phyloP scores from a whole-genome alignment of 2,888 invertebrate species.

The Crioceris asparagi region DNA sequence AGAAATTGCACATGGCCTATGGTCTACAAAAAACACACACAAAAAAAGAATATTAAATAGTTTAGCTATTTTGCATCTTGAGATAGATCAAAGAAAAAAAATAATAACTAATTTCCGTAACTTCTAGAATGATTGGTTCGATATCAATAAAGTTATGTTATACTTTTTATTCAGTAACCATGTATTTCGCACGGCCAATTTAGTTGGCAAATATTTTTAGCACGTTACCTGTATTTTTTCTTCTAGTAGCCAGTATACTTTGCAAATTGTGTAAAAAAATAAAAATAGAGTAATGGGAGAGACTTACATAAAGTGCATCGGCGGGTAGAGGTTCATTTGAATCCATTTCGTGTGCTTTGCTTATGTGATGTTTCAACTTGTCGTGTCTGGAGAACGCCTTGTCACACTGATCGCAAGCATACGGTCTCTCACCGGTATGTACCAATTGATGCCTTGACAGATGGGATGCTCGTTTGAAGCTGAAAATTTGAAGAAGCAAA shows the following conservation, averaged over 20 bases:
- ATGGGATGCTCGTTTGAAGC: conserved; percentile 60
- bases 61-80: no score
- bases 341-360: conserved; percentile 43
- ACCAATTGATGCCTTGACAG: conserved; percentile 57
- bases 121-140: background rate
- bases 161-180: background rate
- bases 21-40: conserved; percentile 16
- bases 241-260: background rate
- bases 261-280: background rate
- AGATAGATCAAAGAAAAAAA: conserved; percentile 1
- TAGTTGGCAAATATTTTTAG: background rate
- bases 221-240: background rate
- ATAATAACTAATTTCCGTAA: background rate
- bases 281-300: no score
- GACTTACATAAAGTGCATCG: conserved; percentile 19
- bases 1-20: conserved; percentile 19
- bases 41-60: no score
- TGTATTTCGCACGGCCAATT: background rate
- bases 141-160: background rate
- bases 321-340: conserved; percentile 12
- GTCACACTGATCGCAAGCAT: conserved; percentile 56
- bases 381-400: conserved; percentile 62
- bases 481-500: conserved; percentile 23
- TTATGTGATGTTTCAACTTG: conserved; percentile 58
- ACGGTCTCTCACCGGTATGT: conserved; percentile 62